phyloP scores from a whole-genome alignment of 1,140 invertebrate genomes.

The Elysia chlorotica region DNA sequence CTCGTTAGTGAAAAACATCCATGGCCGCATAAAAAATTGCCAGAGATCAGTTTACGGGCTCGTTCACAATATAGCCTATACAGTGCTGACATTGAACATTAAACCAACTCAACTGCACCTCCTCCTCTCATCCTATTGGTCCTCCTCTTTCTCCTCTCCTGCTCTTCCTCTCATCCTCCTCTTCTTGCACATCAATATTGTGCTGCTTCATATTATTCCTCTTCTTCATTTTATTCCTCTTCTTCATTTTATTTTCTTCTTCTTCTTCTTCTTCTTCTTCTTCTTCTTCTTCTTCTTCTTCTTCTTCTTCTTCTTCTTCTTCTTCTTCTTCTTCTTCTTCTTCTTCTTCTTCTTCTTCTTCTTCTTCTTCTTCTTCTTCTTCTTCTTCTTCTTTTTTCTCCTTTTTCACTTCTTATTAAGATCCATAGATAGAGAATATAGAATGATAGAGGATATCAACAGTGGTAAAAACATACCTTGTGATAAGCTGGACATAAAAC shows the following conservation, averaged over 20 bases:
- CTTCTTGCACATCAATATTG: not conserved
- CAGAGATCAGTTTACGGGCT: no score
- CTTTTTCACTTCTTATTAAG: conserved; percentile 7
- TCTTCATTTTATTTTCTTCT: conserved; percentile 3
- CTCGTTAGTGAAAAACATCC: no score
- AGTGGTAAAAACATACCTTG: no score
- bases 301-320: not conserved
- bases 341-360: not conserved
- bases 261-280: conserved; percentile 2
- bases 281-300: conserved; percentile 7
- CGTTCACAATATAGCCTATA: no score
- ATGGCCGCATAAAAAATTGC: no score
- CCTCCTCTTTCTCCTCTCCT: not conserved
- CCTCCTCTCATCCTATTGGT: not conserved
- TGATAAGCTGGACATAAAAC: no score
- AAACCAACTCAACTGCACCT: no score
- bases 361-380: conserved; percentile 2
- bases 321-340: not conserved
- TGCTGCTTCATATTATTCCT: not conserved
- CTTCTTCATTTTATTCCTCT: not conserved
- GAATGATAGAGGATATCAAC: no score
- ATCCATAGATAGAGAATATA: no score
- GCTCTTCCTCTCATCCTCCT: not conserved
- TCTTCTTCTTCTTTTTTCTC: not conserved
- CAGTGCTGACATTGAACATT: no score